Base-by-base conservation (phyloP, 2,113 vertebrate species). In the Mesocricetus auratus region DNA sequence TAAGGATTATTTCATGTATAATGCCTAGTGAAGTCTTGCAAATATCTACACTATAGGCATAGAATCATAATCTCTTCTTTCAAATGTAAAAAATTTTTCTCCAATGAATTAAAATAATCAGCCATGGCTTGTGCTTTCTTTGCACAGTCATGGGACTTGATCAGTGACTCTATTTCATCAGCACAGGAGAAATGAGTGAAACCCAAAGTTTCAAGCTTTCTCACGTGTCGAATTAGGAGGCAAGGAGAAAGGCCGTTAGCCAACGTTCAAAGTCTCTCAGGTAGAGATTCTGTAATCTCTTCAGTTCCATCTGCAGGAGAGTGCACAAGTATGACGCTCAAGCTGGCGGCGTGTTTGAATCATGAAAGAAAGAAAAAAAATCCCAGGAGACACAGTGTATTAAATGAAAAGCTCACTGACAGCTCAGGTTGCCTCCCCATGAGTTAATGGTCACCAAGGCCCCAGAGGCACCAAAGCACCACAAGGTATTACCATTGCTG, bases 281-380 rank as follows among this genome's bases (percentile, higher is more conserved):
- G 9, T 10, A 85, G 77, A 85, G 87, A 58, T 17, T 12, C 5
- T 64, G 45, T 74, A 1, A 58, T 68, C 29, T 69, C 45, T 94
- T 58, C 60, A 90, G 16, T 29, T 33, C 62, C 74, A 0, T 42
- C 62, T 21, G 33, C 9, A 64, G 21, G 87, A 56, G 50, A 1
- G 42, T 95, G 50, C 53, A 31, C 39, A 93, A 91, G 96, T 97
- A 79, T 58, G 94, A 83, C 31, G 86, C 75, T 36, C 64, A 86
- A 74, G 0, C 69, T 15, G 74, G 7, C 24, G 60, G 0, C 1
- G 15, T 89, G 58, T 68, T 93, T 94, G 91, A 73, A 42, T 68
- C 56, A 73, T 85, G 0, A 60, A 58, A 77, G 26, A 86, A n/a
- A n/a, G 47, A 62, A 21, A 0, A 3, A 53, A 71, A 22, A 69